Evolutionary conservation across 1,140 invertebrate species (phyloP).

Genomic region (Penaeus indicus): DNA sequence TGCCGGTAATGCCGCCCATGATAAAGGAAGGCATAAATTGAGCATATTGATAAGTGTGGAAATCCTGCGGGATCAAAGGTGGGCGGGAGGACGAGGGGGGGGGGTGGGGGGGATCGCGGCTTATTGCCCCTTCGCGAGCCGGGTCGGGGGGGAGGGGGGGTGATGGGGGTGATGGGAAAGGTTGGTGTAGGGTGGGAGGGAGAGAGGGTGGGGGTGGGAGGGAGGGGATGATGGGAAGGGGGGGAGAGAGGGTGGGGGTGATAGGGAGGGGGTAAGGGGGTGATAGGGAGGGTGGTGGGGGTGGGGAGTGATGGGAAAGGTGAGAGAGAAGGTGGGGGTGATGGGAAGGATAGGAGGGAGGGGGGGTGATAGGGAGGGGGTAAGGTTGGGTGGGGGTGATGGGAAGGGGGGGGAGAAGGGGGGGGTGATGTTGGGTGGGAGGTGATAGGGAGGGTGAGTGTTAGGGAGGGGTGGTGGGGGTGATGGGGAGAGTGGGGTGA

Average conservation of each 20-base stretch:
- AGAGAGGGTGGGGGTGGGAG: too few relatives aligned
- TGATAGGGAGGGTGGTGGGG: neutral
- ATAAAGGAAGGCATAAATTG: constrained; percentile 29
- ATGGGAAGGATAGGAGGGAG: neutral
- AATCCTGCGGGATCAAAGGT: constrained; percentile 9
- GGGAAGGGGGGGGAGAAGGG: neutral
- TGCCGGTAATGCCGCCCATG: constrained; percentile 26
- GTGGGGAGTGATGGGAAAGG: neutral
- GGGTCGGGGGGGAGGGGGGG: neutral
- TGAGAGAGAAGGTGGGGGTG: neutral
- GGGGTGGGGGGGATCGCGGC: neutral
- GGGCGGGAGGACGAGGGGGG: neutral
- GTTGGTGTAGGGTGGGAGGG: neutral
- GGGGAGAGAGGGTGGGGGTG: neutral
- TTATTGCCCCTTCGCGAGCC: neutral
- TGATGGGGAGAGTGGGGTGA: neutral
- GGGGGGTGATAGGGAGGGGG: neutral
- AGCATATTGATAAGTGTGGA: constrained; percentile 33
- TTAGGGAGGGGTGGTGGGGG: neutral
- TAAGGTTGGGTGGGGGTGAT: neutral
- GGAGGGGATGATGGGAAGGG: neutral
- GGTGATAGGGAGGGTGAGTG: neutral
- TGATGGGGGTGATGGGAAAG: neutral
- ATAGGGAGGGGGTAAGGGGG: neutral
- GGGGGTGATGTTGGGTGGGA: neutral